Percentiles rank a stretch among this genome's conserved stretches.
These are phyloP conservation scores for Tachuris rubrigastra DNA, from an alignment of 2,113 vertebrate genomes.

Conservation along the genomic window DNA sequence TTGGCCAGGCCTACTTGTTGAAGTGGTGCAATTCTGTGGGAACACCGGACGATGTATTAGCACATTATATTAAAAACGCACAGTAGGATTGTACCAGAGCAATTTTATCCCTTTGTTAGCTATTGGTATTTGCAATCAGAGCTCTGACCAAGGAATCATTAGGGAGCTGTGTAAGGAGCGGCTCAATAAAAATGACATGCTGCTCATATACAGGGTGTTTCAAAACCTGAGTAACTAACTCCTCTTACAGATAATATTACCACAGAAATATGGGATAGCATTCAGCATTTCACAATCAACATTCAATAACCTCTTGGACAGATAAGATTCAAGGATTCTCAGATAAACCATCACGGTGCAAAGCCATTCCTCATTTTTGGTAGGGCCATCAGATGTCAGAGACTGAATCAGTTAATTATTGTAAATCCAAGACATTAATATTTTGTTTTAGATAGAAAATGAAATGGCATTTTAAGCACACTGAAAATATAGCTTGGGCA, in stretches of 20 bases:
- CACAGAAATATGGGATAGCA: neutral
- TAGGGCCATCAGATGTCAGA: neutral
- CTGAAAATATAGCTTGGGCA: neutral
- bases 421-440: neutral
- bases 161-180: neutral
- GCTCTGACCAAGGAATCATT: neutral
- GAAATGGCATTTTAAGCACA: neutral
- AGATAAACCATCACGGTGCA: neutral
- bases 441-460: constrained; percentile 15
- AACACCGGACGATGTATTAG: neutral
- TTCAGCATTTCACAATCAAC: neutral
- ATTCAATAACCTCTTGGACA: neutral
- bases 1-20: neutral
- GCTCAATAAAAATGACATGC: constrained; percentile 41
- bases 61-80: constrained; percentile 48
- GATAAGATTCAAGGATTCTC: neutral
- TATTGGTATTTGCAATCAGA: constrained; percentile 17
- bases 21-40: constrained; percentile 17
- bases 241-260: neutral
- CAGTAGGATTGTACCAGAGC: neutral
- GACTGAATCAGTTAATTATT: constrained; percentile 21
- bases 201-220: neutral
- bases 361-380: neutral
- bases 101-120: constrained; percentile 52
- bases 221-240: neutral